Conservation (phyloP, 2,113 vertebrate species). For the Vireo altiloquus region DNA sequence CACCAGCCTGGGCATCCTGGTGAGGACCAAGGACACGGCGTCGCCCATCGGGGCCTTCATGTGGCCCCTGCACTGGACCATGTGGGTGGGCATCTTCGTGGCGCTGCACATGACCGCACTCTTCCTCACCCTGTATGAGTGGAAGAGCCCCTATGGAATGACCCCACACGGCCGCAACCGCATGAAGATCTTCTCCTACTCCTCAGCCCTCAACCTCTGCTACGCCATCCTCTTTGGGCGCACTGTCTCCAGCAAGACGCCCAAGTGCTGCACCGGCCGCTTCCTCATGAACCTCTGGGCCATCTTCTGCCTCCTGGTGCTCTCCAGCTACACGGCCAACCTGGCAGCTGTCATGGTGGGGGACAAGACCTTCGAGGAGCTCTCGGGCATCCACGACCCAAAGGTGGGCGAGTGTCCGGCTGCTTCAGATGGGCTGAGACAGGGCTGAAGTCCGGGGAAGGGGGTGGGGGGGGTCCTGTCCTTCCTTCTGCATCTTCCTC, state of each 20-base stretch:
- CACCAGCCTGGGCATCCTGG: slow-evolving; percentile 95
- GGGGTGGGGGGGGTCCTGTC: too few relatives aligned
- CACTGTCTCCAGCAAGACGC: slow-evolving; percentile 93
- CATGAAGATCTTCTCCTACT: slow-evolving; percentile 91
- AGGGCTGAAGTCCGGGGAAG: neutral
- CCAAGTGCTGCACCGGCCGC: slow-evolving; percentile 94
- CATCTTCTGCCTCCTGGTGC: slow-evolving; percentile 96
- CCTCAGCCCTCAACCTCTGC: slow-evolving; percentile 96
- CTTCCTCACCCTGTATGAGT: slow-evolving; percentile 96
- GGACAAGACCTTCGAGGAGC: slow-evolving; percentile 92
- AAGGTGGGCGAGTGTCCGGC: slow-evolving; percentile 74
- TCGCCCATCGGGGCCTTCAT: slow-evolving; percentile 93
- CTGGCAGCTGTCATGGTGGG: slow-evolving; percentile 96
- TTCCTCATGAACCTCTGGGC: slow-evolving; percentile 99
- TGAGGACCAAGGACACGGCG: slow-evolving; percentile 87
- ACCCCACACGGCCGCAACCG: slow-evolving; percentile 91
- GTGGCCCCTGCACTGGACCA: slow-evolving; percentile 97
- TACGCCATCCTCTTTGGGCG: slow-evolving; percentile 96
- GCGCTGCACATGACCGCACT: slow-evolving; percentile 90
- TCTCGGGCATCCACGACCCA: slow-evolving; percentile 92
- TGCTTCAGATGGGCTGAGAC: neutral
- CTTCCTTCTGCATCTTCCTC: neutral
- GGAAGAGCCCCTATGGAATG: slow-evolving; percentile 96
- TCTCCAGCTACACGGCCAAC: slow-evolving; percentile 97
- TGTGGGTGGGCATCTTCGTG: slow-evolving; percentile 95